Evolutionary conservation across 1,140 invertebrate genomes (phyloP).

Genomic region (Mizuhopecten yessoensis): DNA sequence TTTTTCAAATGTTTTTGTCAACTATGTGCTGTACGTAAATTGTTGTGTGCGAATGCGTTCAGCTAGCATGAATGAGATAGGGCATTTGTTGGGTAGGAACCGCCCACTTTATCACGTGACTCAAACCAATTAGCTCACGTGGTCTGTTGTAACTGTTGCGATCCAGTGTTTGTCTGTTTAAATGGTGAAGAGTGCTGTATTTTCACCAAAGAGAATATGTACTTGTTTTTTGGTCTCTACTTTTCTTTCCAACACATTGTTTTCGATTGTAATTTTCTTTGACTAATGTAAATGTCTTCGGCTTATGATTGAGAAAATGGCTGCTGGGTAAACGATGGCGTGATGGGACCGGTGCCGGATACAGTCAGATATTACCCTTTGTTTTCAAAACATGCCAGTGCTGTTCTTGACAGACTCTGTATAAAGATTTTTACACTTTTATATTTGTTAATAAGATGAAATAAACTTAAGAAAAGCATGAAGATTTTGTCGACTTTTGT

Average conservation of each 20-base stretch:
- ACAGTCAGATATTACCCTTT: not conserved
- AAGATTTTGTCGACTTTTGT: not conserved
- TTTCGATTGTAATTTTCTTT: too few species aligned
- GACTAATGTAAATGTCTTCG: not conserved
- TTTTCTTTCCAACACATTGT: too few species aligned
- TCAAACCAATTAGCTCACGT: not conserved
- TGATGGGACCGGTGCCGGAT: not conserved
- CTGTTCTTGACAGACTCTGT: not conserved
- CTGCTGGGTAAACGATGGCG: not conserved
- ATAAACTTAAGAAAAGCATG: not conserved
- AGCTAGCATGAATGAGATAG: not conserved
- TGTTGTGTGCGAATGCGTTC: not conserved
- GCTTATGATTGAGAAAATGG: not conserved
- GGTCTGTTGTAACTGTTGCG: not conserved
- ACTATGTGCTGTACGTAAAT: not conserved
- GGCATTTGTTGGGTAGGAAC: not conserved
- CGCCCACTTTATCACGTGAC: not conserved
- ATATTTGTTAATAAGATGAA: conserved; percentile 4
- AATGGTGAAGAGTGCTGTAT: not conserved
- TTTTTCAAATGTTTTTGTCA: not conserved
- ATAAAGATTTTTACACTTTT: conserved; percentile 36
- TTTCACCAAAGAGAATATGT: not conserved
- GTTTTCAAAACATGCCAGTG: conserved; percentile 37
- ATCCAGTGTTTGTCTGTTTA: too few species aligned
- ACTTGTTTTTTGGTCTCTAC: not conserved